A percentile compares a stretch with the other conserved stretches of the same genome.
Conservation (phyloP, 1,140 invertebrate species). For the Ceratina calcarata region DNA sequence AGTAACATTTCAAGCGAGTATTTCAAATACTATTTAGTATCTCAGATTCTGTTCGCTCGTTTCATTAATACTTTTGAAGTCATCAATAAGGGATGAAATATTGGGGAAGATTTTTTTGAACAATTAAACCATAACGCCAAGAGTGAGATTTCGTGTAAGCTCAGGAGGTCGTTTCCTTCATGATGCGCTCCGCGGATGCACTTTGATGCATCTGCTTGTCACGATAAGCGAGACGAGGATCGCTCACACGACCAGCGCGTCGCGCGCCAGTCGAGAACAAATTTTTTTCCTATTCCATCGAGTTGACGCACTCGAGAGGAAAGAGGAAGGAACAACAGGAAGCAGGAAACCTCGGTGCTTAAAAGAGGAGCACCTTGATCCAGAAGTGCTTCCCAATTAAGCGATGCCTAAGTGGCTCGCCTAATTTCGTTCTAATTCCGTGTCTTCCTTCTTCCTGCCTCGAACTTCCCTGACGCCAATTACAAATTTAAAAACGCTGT, state of each 20-base stretch:
- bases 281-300: slow-evolving; percentile 10
- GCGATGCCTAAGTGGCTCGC: slow-evolving; percentile 39
- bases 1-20: too few species aligned
- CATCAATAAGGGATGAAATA: too few species aligned
- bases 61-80: too few species aligned
- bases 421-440: slow-evolving; percentile 69
- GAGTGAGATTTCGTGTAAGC: slow-evolving; percentile 27
- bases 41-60: too few species aligned
- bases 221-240: slow-evolving; percentile 32
- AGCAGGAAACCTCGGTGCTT: slow-evolving; percentile 42
- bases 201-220: slow-evolving; percentile 40
- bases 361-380: slow-evolving; percentile 23
- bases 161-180: slow-evolving; percentile 22
- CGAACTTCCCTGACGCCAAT: too few species aligned
- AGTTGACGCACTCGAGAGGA: slow-evolving; percentile 4
- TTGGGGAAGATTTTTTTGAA: too few species aligned
- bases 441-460: slow-evolving; percentile 11
- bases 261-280: slow-evolving; percentile 13
- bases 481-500: too few species aligned
- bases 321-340: slow-evolving; percentile 36
- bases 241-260: background rate
- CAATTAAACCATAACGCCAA: too few species aligned
- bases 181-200: slow-evolving; percentile 25
- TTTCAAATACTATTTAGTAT: too few species aligned
- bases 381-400: slow-evolving; percentile 40